Evolutionary conservation across 1,140 invertebrate genomes (phyloP).

Genomic region (Eumaeus atala): DNA sequence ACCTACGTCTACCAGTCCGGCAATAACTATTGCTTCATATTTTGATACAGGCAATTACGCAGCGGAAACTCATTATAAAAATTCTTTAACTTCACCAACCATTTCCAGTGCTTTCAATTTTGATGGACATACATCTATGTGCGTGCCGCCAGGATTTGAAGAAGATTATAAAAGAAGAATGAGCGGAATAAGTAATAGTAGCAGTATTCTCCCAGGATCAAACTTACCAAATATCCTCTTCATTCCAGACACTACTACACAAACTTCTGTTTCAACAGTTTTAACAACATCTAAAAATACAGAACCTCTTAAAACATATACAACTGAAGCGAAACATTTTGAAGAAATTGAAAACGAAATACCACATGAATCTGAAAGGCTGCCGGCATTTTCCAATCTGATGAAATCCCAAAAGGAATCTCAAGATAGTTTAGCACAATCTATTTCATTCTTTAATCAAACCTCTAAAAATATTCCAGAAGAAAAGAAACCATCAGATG

Average conservation of each 20-base stretch:
- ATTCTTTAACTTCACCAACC: slow-evolving; percentile 35
- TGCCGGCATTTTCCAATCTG: slow-evolving; percentile 19
- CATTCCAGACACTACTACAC: slow-evolving; percentile 7
- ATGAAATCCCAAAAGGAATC: slow-evolving; percentile 15
- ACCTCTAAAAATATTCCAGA: background rate
- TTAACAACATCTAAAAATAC: background rate
- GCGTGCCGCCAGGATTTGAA: slow-evolving; percentile 58
- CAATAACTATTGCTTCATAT: slow-evolving; percentile 53
- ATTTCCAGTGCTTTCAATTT: slow-evolving; percentile 16
- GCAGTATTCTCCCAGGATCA: background rate
- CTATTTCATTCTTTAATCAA: background rate
- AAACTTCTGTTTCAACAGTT: slow-evolving; percentile 10
- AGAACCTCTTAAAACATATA: slow-evolving; percentile 9
- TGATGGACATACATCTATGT: slow-evolving; percentile 22
- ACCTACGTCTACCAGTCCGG: slow-evolving; percentile 30
- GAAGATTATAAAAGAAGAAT: slow-evolving; percentile 40
- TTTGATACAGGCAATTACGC: slow-evolving; percentile 67
- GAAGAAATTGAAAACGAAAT: slow-evolving; percentile 16
- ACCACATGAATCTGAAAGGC: slow-evolving; percentile 11
- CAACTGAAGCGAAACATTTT: slow-evolving; percentile 21
- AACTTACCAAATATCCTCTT: background rate
- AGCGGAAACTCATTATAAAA: slow-evolving; percentile 54
- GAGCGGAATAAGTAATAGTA: slow-evolving; percentile 16
- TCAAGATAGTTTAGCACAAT: background rate
- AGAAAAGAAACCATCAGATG: slow-evolving; percentile 27